Conservation (phyloP, 2,113 vertebrate species). For the Heterocephalus glaber region DNA sequence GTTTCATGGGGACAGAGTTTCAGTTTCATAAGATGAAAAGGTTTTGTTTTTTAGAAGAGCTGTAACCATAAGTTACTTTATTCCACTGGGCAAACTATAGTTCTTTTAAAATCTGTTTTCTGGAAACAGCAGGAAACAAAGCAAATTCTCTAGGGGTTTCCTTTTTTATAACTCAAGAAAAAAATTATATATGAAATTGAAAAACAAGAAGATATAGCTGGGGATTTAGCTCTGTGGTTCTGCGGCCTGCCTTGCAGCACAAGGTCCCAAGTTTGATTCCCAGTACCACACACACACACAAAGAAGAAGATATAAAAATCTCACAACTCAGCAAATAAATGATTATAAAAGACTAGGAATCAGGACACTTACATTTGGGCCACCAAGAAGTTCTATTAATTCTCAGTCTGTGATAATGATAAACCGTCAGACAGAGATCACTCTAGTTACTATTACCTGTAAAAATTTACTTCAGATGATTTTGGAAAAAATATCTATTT, state of each 20-base stretch:
- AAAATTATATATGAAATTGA: conserved; percentile 13
- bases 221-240: too few relatives aligned
- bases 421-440: not conserved
- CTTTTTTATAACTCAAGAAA: conserved; percentile 2
- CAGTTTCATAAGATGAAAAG: not conserved
- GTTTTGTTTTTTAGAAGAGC: conserved; percentile 80
- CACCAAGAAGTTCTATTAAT: not conserved
- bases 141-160: conserved; percentile 1
- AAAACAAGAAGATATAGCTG: not conserved
- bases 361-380: not conserved
- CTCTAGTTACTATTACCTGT: not conserved
- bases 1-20: not conserved
- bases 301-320: conserved; percentile 26
- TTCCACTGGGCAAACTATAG: conserved; percentile 24
- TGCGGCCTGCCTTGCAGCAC: too few relatives aligned
- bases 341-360: not conserved
- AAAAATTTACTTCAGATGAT: conserved; percentile 37
- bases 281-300: too few relatives aligned
- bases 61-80: conserved; percentile 74
- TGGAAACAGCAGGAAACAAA: conserved; percentile 59
- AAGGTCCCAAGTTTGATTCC: too few relatives aligned
- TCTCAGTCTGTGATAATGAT: not conserved
- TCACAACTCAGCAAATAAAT: conserved; percentile 13
- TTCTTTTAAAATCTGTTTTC: conserved; percentile 64
- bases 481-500: not conserved